Base-by-base conservation (phyloP, 2,797 vertebrate species). In the Alca torda region DNA sequence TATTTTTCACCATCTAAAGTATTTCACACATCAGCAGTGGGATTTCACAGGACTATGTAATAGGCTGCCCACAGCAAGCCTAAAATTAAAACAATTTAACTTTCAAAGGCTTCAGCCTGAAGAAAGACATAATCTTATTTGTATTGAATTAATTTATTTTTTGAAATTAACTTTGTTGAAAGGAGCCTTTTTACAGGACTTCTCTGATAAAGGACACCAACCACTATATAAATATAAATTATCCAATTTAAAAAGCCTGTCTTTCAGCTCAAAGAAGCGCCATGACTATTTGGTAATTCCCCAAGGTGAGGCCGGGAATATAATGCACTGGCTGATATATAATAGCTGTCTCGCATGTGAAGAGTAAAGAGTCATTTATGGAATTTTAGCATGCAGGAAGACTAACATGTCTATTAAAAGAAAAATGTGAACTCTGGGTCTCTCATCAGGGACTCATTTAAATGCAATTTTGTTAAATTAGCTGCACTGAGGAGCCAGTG, bases 261-360 rank as follows among this genome's bases (percentile, higher is more conserved):
- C 92, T 90, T 97, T 93, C 59, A 75, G 86, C 88, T 91, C 84
- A 90, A 95, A 94, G 94, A 83, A 93, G 90, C 64, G 20, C 91
- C 93, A 67, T 25, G 70, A 94, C 39, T 81, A 46, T 65, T 92
- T 39, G 45, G 94, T 51, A 96, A 98, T 96, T 98, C 98, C 98
- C 98, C 95, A 96, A 90, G 97, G 98, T 97, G 96, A 98, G 95
- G 94, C 61, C 64, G 60, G 95, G 97, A 97, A 96, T 93, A 96
- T 97, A 98, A 98, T 97, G 98, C 97, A 97, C 97, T 94, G 93
- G 95, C 97, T 98, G 98, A 98, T 98, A 98, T 98, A 98, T 98
- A 98, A 99, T 97, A 97, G 95, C 89, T 83, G 96, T 96, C 95
- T 97, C 21, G 20, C 86, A 85, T 88, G 90, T 89, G 96, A 95